A percentile compares a stretch with the other conserved stretches of the same genome.
These are phyloP conservation scores for Ectropis grisescens DNA, from an alignment of 1,140 invertebrate genomes.

Conservation along the genomic window DNA sequence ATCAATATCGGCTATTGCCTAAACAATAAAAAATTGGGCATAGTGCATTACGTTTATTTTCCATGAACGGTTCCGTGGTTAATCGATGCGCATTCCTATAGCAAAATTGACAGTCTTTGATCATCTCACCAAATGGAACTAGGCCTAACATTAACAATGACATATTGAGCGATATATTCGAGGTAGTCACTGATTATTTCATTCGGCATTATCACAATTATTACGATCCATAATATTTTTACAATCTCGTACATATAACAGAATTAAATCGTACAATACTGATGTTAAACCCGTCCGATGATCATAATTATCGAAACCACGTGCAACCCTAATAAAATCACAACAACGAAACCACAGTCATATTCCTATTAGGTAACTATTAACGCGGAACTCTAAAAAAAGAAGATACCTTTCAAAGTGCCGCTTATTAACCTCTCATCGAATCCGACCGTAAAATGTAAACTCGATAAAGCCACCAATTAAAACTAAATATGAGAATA, in stretches of 20 bases:
- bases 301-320: background rate
- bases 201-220: too few species aligned
- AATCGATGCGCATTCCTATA: conserved; percentile 41
- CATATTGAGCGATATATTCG: too few species aligned
- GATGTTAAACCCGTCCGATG: too few species aligned
- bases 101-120: conserved; percentile 18
- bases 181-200: too few species aligned
- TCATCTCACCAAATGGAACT: too few species aligned
- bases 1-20: conserved; percentile 66
- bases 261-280: too few species aligned
- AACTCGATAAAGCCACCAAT: conserved; percentile 70
- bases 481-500: conserved; percentile 70
- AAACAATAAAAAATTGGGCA: conserved; percentile 69
- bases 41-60: conserved; percentile 58
- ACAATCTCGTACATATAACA: too few species aligned
- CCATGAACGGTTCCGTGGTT: conserved; percentile 58
- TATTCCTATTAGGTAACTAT: conserved; percentile 26
- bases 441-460: conserved; percentile 68
- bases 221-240: too few species aligned
- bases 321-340: conserved; percentile 26
- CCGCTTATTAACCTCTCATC: conserved; percentile 70
- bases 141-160: too few species aligned
- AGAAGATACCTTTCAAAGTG: conserved; percentile 63
- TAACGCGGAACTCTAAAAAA: conserved; percentile 58
- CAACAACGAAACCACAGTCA: conserved; percentile 20